These are phyloP conservation scores for Parnassius apollo DNA, from an alignment of 2,888 invertebrate genomes.

Conservation along the genomic window DNA sequence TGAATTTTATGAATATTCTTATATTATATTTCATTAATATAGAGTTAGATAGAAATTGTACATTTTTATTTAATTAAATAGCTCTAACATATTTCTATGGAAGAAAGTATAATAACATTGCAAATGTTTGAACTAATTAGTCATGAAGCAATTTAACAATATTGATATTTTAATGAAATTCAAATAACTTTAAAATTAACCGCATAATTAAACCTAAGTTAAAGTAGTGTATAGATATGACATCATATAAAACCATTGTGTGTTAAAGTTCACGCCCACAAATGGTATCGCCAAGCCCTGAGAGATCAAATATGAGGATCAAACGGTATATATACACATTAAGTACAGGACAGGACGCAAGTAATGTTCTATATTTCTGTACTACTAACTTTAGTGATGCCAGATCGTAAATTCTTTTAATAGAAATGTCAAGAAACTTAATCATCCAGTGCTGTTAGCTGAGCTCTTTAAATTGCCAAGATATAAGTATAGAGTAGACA, in stretches of 20 bases:
- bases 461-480: not conserved
- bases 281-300: constrained; percentile 36
- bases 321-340: constrained; percentile 55
- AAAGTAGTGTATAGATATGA: not conserved
- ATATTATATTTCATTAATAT: no score
- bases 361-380: constrained; percentile 32
- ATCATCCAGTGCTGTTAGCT: constrained; percentile 1
- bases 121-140: not conserved
- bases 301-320: constrained; percentile 35
- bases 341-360: constrained; percentile 52
- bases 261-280: constrained; percentile 21
- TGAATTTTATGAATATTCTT: no score
- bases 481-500: not conserved
- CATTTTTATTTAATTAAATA: no score
- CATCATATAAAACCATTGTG: not conserved
- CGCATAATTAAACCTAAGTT: not conserved
- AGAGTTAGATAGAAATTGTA: no score
- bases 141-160: not conserved
- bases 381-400: constrained; percentile 16
- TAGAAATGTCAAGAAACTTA: not conserved
- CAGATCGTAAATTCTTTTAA: constrained; percentile 1
- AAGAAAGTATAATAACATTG: no score
- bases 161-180: not conserved
- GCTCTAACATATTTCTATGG: no score
- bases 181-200: not conserved